These are phyloP conservation scores for Zaprionus gabonicus DNA, from an alignment of 1,140 invertebrate genomes.

Conservation along the genomic window DNA sequence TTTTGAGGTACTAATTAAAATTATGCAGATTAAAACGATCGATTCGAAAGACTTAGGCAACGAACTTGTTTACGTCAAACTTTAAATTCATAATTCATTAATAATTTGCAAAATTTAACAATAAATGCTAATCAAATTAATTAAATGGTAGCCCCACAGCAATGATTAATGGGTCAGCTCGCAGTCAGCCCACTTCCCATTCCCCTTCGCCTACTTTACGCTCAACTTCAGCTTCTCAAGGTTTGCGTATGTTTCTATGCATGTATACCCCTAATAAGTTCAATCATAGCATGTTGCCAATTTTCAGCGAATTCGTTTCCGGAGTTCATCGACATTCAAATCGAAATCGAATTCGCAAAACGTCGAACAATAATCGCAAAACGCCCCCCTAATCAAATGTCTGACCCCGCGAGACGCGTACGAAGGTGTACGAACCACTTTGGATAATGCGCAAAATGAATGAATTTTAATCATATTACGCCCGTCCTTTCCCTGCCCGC, in stretches of 20 bases:
- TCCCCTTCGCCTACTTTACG: background rate
- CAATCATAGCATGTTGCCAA: background rate
- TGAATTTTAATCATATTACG: slow-evolving; percentile 77
- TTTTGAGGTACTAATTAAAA: slow-evolving; percentile 61
- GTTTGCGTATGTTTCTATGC: background rate
- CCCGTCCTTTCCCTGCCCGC: slow-evolving; percentile 52
- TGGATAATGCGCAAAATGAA: slow-evolving; percentile 71
- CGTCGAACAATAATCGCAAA: slow-evolving; percentile 7
- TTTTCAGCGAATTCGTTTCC: slow-evolving; percentile 12
- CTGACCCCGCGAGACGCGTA: slow-evolving; percentile 47
- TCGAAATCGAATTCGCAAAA: slow-evolving; percentile 24
- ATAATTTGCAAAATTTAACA: slow-evolving; percentile 64
- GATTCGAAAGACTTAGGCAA: slow-evolving; percentile 72
- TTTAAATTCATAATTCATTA: slow-evolving; percentile 78
- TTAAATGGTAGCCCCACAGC: slow-evolving; percentile 55
- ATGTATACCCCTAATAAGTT: background rate
- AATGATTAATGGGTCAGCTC: slow-evolving; percentile 57
- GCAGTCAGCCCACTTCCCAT: background rate
- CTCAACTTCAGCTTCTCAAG: slow-evolving; percentile 12
- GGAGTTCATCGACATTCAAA: slow-evolving; percentile 18
- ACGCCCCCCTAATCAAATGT: slow-evolving; percentile 71
- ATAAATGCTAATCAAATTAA: slow-evolving; percentile 80
- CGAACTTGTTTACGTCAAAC: slow-evolving; percentile 59
- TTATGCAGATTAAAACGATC: slow-evolving; percentile 67
- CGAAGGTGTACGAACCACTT: slow-evolving; percentile 28